Percentiles rank a stretch among this genome's conserved stretches.
Conservation (phyloP, 2,797 vertebrate species). For the Limnodromus scolopaceus region DNA sequence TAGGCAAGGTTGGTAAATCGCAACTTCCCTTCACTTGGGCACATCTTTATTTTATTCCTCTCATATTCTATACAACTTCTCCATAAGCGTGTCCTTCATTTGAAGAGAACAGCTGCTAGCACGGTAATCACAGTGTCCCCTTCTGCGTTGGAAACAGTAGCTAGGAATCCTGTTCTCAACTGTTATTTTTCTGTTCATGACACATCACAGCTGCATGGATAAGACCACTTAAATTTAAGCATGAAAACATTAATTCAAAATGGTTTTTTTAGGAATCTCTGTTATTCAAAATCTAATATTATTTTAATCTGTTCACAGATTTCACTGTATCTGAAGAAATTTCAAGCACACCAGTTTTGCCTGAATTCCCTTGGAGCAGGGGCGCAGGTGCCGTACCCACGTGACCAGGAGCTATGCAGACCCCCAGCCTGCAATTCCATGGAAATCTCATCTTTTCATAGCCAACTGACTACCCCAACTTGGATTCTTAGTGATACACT, state of each 20-base stretch:
- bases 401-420: neutral
- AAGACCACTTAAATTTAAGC: neutral
- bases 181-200: neutral
- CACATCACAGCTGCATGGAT: neutral
- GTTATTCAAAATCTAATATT: neutral
- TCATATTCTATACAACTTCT: neutral
- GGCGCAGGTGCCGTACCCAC: neutral
- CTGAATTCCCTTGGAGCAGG: neutral
- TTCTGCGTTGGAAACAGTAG: neutral
- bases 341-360: neutral
- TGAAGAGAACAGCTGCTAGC: constrained; percentile 28
- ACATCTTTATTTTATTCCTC: neutral
- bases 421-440: neutral
- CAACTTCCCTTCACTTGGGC: neutral
- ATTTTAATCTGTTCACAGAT: neutral
- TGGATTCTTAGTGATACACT: neutral
- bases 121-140: neutral
- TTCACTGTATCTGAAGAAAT: neutral
- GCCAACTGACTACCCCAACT: neutral
- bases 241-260: neutral
- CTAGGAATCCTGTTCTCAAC: neutral
- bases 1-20: neutral
- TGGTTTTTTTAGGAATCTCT: neutral
- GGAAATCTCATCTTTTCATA: neutral
- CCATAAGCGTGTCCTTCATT: neutral